phyloP scores from a whole-genome alignment of 2,113 vertebrate species.

The Notothenia rossii region DNA sequence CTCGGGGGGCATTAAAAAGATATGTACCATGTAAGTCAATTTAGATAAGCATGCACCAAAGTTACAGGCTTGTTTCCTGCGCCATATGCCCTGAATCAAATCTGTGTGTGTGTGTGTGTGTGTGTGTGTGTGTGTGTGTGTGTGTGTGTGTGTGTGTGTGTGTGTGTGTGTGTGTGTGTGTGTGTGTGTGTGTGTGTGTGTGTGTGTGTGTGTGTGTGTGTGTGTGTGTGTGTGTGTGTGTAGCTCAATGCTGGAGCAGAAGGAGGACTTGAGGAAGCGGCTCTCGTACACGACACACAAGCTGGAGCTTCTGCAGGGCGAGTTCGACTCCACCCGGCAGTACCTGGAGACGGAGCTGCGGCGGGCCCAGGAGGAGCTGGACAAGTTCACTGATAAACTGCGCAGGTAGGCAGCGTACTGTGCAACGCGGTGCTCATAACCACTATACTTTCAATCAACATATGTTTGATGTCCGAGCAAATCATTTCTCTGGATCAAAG shows the following conservation, averaged over 20 bases:
- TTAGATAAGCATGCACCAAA: slow-evolving; percentile 16
- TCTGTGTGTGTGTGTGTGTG: slow-evolving; percentile 4
- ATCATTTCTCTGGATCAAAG: not conserved
- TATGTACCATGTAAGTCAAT: slow-evolving; percentile 33
- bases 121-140: slow-evolving; percentile 12
- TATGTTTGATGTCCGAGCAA: not conserved
- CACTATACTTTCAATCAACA: not conserved
- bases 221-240: slow-evolving; percentile 48
- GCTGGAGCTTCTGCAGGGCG: slow-evolving; percentile 93
- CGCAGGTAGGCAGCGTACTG: slow-evolving; percentile 85
- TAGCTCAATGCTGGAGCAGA: slow-evolving; percentile 95
- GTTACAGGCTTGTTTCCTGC: slow-evolving; percentile 36
- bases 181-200: slow-evolving; percentile 23
- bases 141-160: not conserved
- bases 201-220: slow-evolving; percentile 32
- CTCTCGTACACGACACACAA: slow-evolving; percentile 93
- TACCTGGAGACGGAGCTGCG: slow-evolving; percentile 96
- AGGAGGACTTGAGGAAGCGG: slow-evolving; percentile 93
- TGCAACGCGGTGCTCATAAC: not conserved
- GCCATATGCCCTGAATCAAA: slow-evolving; percentile 22
- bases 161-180: not conserved
- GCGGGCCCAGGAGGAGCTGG: slow-evolving; percentile 95
- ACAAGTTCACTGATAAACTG: slow-evolving; percentile 98
- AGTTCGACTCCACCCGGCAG: slow-evolving; percentile 94
- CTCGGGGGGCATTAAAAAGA: slow-evolving; percentile 46